Evolutionary conservation across 2,113 vertebrate genomes (phyloP).

Genomic region (Ophiodon elongatus): DNA sequence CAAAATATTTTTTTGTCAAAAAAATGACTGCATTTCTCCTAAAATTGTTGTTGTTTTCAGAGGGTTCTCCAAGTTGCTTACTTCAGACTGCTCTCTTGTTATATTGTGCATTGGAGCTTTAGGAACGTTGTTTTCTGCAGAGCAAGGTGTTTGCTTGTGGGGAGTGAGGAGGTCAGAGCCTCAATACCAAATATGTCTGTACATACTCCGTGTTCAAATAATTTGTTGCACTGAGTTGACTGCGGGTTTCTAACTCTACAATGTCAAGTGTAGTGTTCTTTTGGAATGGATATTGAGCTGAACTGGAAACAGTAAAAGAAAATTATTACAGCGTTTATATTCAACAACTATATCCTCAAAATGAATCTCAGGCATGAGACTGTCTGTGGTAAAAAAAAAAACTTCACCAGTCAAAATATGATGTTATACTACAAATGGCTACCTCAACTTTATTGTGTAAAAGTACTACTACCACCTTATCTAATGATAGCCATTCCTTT

Average conservation of each 20-base stretch:
- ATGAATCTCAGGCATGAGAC: background rate
- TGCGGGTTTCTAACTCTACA: slow-evolving; percentile 10
- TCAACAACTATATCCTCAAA: background rate
- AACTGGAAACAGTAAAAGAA: background rate
- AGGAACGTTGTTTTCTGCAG: background rate
- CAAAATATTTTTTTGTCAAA: too few relatives aligned
- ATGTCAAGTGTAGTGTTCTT: background rate
- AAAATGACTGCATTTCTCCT: too few relatives aligned
- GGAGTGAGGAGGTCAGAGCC: slow-evolving; percentile 10
- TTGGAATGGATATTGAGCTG: background rate
- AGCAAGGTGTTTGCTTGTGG: background rate
- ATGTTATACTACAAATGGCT: background rate
- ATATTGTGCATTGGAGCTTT: background rate
- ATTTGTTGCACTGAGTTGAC: background rate
- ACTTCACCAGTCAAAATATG: too few relatives aligned
- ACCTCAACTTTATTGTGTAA: background rate
- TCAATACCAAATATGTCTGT: background rate
- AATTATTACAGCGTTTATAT: slow-evolving; percentile 11
- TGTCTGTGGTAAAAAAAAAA: background rate
- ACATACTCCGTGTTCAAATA: slow-evolving; percentile 7
- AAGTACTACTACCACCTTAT: too few relatives aligned
- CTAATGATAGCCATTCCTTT: too few relatives aligned
- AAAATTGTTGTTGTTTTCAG: slow-evolving; percentile 14
- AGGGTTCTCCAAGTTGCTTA: background rate
- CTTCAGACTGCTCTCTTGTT: background rate